These are phyloP conservation scores for Uria lomvia DNA, from an alignment of 2,113 vertebrate genomes.

Conservation along the genomic window DNA sequence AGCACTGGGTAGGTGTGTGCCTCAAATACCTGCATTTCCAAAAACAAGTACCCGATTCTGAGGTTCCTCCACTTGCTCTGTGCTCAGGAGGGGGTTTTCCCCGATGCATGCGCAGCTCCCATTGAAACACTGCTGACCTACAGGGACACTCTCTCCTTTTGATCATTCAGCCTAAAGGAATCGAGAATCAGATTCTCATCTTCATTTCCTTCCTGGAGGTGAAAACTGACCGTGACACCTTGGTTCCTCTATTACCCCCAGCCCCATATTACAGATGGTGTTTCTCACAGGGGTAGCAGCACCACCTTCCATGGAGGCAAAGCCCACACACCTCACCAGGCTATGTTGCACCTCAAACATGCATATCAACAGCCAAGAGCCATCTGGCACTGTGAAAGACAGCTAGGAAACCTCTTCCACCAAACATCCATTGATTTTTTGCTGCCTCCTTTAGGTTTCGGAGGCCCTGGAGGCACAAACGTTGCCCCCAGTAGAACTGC, in stretches of 20 bases:
- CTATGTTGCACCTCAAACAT: not conserved
- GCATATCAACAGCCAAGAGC: not conserved
- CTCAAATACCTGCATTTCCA: not conserved
- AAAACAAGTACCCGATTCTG: not conserved
- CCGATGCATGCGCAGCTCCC: not conserved
- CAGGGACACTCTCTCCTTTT: not conserved
- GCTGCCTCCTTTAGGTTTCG: not conserved
- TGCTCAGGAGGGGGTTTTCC: not conserved
- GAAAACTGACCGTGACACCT: not conserved
- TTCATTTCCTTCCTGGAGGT: not conserved
- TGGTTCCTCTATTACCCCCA: not conserved
- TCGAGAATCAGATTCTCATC: not conserved
- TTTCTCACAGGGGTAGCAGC: not conserved
- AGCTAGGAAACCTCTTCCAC: not conserved
- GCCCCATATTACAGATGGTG: fast-evolving
- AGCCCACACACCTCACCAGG: not conserved
- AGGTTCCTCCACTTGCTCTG: not conserved
- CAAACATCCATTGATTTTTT: not conserved
- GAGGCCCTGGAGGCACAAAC: not conserved
- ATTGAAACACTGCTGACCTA: not conserved
- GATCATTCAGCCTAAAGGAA: not conserved
- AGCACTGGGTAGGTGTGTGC: not conserved
- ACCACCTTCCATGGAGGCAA: not conserved
- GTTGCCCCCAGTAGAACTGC: not conserved
- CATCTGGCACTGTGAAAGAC: not conserved